Percentiles rank a stretch among this genome's conserved stretches.
Conservation (phyloP, 1,140 invertebrate species). For the Apis florea region DNA sequence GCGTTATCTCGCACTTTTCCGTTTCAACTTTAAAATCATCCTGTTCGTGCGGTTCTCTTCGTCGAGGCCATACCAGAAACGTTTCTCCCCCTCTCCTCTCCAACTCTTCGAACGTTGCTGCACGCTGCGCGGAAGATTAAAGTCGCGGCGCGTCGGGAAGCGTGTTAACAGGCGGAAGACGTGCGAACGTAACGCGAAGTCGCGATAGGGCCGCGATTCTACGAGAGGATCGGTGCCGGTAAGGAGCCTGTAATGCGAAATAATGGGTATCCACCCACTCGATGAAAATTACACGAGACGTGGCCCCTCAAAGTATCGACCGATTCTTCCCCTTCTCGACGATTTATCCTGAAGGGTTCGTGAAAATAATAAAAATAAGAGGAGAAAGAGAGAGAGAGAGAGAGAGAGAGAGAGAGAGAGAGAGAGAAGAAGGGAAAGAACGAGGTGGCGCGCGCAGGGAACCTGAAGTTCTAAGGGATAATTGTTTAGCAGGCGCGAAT, state of each 20-base stretch:
- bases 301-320: neutral
- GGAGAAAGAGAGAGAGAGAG: neutral
- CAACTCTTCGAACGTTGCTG: too few species aligned
- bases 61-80: neutral
- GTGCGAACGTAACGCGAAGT: conserved; percentile 48
- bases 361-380: conserved; percentile 9
- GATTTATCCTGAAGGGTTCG: neutral
- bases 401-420: too few species aligned
- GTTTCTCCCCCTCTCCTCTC: neutral
- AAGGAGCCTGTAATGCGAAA: conserved; percentile 66
- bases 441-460: neutral
- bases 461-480: conserved; percentile 32
- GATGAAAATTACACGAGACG: conserved; percentile 67
- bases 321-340: neutral
- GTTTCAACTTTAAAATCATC: neutral
- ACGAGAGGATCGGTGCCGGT: conserved; percentile 52
- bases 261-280: conserved; percentile 70
- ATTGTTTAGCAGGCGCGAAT: conserved; percentile 58
- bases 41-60: neutral
- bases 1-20: neutral
- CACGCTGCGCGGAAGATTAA: conserved; percentile 13
- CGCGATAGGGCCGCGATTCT: conserved; percentile 49
- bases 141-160: conserved; percentile 40
- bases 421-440: too few species aligned
- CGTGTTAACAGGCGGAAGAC: conserved; percentile 50